Percentiles rank a stretch among this genome's conserved stretches.
phyloP scores from a whole-genome alignment of 2,113 vertebrate species.

The Pseudorhombus dupliciocellatus region DNA sequence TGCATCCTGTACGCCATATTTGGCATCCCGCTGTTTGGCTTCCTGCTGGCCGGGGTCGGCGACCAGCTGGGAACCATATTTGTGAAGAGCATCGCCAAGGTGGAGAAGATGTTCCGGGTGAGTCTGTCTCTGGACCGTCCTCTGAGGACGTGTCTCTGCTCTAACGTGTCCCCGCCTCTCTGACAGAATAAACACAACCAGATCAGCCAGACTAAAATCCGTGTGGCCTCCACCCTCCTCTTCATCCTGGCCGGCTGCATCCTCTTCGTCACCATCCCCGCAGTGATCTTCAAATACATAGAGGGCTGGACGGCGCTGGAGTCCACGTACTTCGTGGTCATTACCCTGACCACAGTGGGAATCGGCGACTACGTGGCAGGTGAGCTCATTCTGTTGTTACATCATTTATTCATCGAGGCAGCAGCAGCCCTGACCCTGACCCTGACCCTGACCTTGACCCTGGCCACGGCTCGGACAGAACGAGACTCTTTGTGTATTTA shows the following conservation, averaged over 20 bases:
- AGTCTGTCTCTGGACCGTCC: no score
- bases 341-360: constrained; percentile 89
- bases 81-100: constrained; percentile 94
- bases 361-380: constrained; percentile 91
- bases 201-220: constrained; percentile 85
- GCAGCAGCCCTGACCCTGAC: no score
- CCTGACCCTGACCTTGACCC: no score
- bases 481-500: neutral
- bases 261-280: constrained; percentile 86
- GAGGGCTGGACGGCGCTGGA: constrained; percentile 87
- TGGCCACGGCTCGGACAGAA: no score
- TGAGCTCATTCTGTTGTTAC: constrained; percentile 65
- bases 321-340: constrained; percentile 87
- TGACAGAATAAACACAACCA: constrained; percentile 81
- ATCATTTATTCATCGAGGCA: no score
- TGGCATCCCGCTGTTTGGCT: constrained; percentile 96
- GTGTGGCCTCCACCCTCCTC: constrained; percentile 85
- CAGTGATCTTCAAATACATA: constrained; percentile 84
- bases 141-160: no score
- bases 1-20: constrained; percentile 98
- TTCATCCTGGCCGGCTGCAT: constrained; percentile 88
- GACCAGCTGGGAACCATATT: constrained; percentile 98
- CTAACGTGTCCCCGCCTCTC: constrained; percentile 15
- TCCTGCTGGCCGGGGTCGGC: constrained; percentile 94
- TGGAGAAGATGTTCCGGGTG: constrained; percentile 97